Evolutionary conservation across 2,888 invertebrate genomes (phyloP).

Genomic region (Euplagia quadripunctaria): DNA sequence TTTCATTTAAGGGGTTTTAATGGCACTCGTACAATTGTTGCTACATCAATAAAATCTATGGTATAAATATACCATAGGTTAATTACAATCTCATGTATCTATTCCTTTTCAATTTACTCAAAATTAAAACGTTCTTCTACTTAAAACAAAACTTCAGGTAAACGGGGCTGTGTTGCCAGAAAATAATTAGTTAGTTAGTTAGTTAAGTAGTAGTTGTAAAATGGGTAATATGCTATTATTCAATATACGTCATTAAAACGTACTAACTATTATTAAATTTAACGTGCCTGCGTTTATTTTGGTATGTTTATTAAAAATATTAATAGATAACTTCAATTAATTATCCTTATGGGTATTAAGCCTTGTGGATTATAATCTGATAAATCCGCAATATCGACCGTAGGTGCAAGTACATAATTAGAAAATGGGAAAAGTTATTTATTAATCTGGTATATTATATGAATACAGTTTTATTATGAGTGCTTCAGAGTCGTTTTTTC

Average conservation of each 20-base stretch:
- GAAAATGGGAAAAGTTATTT: background rate
- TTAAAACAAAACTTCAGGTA: background rate
- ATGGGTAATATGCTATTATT: background rate
- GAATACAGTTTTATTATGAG: no score
- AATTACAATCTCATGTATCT: background rate
- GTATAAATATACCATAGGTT: background rate
- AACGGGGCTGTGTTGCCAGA: background rate
- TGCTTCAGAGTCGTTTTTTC: background rate
- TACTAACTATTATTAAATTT: background rate
- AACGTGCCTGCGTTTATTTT: background rate
- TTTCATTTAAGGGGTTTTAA: slow-evolving; percentile 19
- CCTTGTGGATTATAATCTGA: no score
- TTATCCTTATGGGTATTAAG: background rate
- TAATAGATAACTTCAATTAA: background rate
- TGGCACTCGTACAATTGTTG: background rate
- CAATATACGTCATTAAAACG: background rate
- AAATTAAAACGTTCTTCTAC: background rate
- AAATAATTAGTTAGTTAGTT: background rate
- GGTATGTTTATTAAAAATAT: background rate
- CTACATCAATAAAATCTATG: background rate
- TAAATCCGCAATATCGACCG: background rate
- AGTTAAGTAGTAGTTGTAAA: no score
- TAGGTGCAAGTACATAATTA: background rate
- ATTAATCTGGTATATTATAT: background rate
- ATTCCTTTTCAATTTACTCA: background rate